Evolutionary conservation across 2,888 invertebrate genomes (phyloP).

Genomic region (Argyresthia goedartella): DNA sequence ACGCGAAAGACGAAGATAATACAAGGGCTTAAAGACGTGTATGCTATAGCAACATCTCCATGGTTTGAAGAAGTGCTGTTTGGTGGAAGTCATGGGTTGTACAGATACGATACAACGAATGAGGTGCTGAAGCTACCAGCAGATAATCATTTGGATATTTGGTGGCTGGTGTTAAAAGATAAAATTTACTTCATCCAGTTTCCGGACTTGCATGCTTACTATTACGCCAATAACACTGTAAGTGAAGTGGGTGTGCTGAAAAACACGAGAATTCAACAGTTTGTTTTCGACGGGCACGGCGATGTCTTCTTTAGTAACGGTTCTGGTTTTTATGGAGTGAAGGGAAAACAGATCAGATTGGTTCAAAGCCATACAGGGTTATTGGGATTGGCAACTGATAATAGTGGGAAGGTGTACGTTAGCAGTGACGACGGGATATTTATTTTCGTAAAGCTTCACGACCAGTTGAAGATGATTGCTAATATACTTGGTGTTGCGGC

Average conservation of each 20-base stretch:
- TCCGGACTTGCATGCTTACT: constrained; percentile 39
- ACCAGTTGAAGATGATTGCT: constrained; percentile 36
- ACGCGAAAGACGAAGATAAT: constrained; percentile 35
- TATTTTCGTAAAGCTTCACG: constrained; percentile 31
- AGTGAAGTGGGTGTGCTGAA: constrained; percentile 23
- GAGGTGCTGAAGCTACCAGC: constrained; percentile 32
- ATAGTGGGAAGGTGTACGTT: constrained; percentile 32
- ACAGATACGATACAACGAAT: constrained; percentile 29
- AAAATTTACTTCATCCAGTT: constrained; percentile 47
- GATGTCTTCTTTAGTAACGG: constrained; percentile 46
- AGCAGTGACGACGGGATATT: constrained; percentile 50
- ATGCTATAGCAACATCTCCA: constrained; percentile 37
- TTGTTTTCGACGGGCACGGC: constrained; percentile 37
- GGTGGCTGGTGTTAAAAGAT: constrained; percentile 46
- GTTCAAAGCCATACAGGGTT: constrained; percentile 34
- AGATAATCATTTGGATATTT: constrained; percentile 39
- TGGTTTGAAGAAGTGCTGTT: constrained; percentile 35
- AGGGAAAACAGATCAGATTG: constrained; percentile 21
- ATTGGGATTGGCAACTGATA: constrained; percentile 39
- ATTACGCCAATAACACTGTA: constrained; percentile 31
- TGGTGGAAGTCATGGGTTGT: constrained; percentile 51
- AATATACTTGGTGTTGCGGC: constrained; percentile 30
- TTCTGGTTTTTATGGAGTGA: constrained; percentile 40
- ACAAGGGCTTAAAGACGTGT: constrained; percentile 51
- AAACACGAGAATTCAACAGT: constrained; percentile 35